These are phyloP conservation scores for Synanthedon vespiformis DNA, from an alignment of 2,888 invertebrate genomes.

Conservation along the genomic window DNA sequence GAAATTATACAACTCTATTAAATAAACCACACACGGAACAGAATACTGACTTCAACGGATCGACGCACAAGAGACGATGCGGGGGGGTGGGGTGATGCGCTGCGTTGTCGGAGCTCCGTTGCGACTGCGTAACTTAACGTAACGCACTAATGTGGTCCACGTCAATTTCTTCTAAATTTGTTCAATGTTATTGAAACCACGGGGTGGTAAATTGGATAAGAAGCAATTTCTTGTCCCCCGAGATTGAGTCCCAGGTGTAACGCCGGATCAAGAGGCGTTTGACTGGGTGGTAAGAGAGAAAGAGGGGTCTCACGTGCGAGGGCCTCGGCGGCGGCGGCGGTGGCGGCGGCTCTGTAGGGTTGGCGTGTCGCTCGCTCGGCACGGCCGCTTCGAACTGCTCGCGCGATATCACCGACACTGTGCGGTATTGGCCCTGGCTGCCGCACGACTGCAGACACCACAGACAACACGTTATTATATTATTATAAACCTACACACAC, in stretches of 20 bases:
- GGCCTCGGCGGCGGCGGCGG: slow-evolving; percentile 76
- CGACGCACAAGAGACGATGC: neutral
- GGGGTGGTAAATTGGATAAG: no score
- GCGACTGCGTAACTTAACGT: neutral
- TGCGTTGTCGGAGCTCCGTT: neutral
- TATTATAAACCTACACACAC: no score
- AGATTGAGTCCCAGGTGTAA: no score
- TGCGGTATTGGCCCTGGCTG: slow-evolving; percentile 72
- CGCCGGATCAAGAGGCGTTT: no score
- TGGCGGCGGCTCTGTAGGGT: slow-evolving; percentile 82
- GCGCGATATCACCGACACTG: slow-evolving; percentile 88
- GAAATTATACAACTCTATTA: neutral
- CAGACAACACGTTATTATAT: neutral
- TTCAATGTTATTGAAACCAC: no score
- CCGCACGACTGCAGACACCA: slow-evolving; percentile 29
- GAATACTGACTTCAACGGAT: no score
- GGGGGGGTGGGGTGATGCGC: slow-evolving; percentile 1
- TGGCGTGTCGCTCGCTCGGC: slow-evolving; percentile 73
- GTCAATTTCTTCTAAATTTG: no score
- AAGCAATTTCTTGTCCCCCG: no score
- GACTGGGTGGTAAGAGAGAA: no score
- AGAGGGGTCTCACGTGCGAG: no score
- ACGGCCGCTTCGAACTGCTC: slow-evolving; percentile 87
- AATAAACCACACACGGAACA: no score
- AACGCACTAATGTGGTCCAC: neutral